Percentiles rank a stretch among this genome's conserved stretches.
These are phyloP conservation scores for Psittacula cyanocephala DNA, from an alignment of 2,113 vertebrate species.

Conservation along the genomic window DNA sequence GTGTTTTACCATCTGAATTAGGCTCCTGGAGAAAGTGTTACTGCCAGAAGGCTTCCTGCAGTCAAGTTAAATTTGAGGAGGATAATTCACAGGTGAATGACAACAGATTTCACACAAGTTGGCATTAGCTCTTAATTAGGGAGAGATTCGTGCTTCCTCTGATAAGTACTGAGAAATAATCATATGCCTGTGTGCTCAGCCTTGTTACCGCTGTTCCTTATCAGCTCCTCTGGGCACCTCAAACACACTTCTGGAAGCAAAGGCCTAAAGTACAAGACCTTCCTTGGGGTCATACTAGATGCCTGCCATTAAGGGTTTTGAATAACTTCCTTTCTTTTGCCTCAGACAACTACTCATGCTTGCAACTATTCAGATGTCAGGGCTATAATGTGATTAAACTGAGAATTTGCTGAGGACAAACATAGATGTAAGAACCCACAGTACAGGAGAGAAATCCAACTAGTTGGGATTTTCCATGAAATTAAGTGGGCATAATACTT, in stretches of 20 bases:
- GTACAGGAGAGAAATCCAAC: neutral
- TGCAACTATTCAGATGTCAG: neutral
- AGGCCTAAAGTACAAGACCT: neutral
- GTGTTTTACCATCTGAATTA: neutral
- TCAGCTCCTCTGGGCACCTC: neutral
- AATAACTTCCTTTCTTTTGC: neutral
- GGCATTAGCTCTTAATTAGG: slow-evolving; percentile 42
- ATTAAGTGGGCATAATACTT: neutral
- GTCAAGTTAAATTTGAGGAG: slow-evolving; percentile 41
- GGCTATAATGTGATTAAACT: neutral
- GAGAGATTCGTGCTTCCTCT: neutral
- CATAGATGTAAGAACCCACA: neutral
- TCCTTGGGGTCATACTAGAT: neutral
- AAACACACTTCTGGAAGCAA: neutral
- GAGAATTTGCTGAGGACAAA: neutral
- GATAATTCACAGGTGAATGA: slow-evolving; percentile 57
- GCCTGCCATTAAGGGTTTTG: neutral
- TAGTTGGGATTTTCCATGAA: neutral
- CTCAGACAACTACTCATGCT: neutral
- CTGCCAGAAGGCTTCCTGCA: neutral
- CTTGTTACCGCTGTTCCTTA: neutral
- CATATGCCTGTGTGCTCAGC: neutral
- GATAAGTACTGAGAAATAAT: slow-evolving; percentile 38
- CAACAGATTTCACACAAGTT: slow-evolving; percentile 49
- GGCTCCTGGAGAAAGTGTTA: neutral